phyloP scores from a whole-genome alignment of 2,797 vertebrate species.

The Chanos chanos region DNA sequence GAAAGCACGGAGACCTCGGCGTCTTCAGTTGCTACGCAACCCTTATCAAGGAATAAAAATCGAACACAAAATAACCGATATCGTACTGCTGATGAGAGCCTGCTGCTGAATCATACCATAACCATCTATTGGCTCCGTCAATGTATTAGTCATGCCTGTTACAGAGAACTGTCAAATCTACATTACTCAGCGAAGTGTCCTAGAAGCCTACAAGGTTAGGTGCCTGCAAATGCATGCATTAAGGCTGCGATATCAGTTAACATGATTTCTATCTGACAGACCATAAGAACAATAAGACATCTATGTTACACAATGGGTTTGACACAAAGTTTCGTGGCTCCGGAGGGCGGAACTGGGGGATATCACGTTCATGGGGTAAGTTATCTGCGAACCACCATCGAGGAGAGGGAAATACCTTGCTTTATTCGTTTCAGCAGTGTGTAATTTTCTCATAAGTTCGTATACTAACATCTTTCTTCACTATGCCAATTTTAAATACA shows the following conservation, averaged over 20 bases:
- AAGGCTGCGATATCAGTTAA: no score
- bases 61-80: background rate
- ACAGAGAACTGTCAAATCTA: no score
- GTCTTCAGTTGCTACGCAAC: background rate
- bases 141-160: background rate
- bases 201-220: no score
- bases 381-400: background rate
- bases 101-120: no score
- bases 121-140: no score
- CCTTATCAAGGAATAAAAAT: conserved; percentile 10
- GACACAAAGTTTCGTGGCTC: conserved; percentile 75
- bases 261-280: no score
- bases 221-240: no score
- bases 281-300: no score
- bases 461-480: no score
- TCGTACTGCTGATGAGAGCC: no score
- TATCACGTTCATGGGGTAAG: conserved; percentile 88
- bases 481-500: no score
- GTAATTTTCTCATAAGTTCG: conserved; percentile 1
- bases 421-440: background rate
- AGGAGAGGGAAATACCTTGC: background rate
- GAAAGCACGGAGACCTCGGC: background rate
- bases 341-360: conserved; percentile 83
- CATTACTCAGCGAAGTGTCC: no score
- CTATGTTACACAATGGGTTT: conserved; percentile 85